Evolutionary conservation across 2,888 invertebrate species (phyloP), one percentile per base, ranked within the genome.

Genomic region (Yponomeuta cagnagella): DNA sequence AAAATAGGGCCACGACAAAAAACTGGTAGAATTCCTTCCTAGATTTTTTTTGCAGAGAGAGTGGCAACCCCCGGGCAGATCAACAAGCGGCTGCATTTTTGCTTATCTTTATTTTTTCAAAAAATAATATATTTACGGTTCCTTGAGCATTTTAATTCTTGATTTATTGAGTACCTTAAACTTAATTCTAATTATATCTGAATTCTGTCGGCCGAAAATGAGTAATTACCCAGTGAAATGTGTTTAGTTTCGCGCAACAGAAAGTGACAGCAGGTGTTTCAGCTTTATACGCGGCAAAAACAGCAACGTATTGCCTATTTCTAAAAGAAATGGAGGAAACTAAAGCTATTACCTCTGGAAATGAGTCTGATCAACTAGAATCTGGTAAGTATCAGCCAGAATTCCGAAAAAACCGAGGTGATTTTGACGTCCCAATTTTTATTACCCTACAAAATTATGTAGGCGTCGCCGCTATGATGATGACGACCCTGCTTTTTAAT

Each of bases 81-180:
- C 90, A 90, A 90, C 90, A 89, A 89, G 90, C 90, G 85, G 86
- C 76, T 66, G 68, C 63, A 73, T 73, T 74, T 33, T 80, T 77
- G 76, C 77, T 76, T 76, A 73, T 72, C 73, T 76, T 73, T 74
- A 73, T 73, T 72, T 75, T 73, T 73, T 72, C 76, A 77, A 3
- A 15, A 58, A 58, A 58, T 58, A 15, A 58, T 58, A 15, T 43
- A 43, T 43, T 43, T 43, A 43, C 43, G 43, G 43, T 43, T 8
- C 43, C 43, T 43, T 43, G 43, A 43, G 43, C 43, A 43, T 8
- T 43, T 8, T 43, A 43, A 43, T 43, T 43, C 43, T 43, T 43
- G 43, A 43, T 3, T 43, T 43, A 8, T 43, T 43, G 43, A 5
- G 43, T 43, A 43, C 43, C 8, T 6, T 6, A 43, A 43, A 43